A percentile compares a stretch with the other conserved stretches of the same genome.
phyloP scores from a whole-genome alignment of 2,888 invertebrate genomes.

The Anarsia innoxiella region DNA sequence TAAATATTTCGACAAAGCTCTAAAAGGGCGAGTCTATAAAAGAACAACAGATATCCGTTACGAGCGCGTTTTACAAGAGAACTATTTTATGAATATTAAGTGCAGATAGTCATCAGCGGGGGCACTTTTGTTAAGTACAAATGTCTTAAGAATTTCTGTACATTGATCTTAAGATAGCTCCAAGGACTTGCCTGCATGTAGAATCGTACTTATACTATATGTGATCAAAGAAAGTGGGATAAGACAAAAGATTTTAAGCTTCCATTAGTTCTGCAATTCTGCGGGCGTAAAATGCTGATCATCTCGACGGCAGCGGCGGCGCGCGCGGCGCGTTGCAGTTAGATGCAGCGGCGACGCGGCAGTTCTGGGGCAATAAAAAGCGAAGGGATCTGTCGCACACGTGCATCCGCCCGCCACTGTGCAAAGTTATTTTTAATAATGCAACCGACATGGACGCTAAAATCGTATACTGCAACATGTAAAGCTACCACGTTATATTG shows the following conservation, averaged over 20 bases:
- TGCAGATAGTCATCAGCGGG: conserved; percentile 22
- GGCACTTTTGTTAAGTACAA: conserved; percentile 4
- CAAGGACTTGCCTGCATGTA: no score
- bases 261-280: no score
- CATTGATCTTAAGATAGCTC: no score
- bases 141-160: neutral
- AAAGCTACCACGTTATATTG: no score
- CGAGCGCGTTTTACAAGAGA: conserved; percentile 19
- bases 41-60: conserved; percentile 48
- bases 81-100: conserved; percentile 18
- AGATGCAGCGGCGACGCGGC: no score
- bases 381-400: conserved; percentile 54
- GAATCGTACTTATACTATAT: no score
- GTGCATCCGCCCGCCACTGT: conserved; percentile 67
- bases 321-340: no score
- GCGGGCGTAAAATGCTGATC: no score
- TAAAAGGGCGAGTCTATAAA: conserved; percentile 58
- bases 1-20: conserved; percentile 71
- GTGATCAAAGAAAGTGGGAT: no score
- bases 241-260: no score
- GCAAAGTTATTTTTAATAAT: conserved; percentile 61
- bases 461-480: no score
- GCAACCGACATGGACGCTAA: conserved; percentile 9
- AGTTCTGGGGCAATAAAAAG: conserved; percentile 52
- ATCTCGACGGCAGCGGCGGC: no score